Evolutionary conservation across 2,797 vertebrate species (phyloP), one percentile per base, ranked within the genome.

Genomic region (Atherinosoma microstoma): DNA sequence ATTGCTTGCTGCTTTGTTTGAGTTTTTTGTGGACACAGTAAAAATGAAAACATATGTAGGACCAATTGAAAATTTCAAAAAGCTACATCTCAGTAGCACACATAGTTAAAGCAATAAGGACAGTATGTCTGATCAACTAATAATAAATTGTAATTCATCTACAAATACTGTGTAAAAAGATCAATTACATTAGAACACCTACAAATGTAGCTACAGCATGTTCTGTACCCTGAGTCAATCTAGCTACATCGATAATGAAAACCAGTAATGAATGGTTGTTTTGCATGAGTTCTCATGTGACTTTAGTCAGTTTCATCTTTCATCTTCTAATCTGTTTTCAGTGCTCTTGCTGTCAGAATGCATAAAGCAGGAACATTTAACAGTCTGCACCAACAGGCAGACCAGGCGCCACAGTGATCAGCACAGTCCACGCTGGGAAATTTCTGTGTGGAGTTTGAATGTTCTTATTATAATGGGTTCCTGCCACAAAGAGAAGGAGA

Each of bases 331-430:
- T 30, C 27, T 30, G 54, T 30, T 56, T 30, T 30, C 15, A 30
- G 54, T 16, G 54, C 16, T 30, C 54, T 56, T 56, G 12, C 27
- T 56, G 54, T 56, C 54, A 56, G 27, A 32, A 30, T 30, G 15
- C 24, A 57, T 57, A 27, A 29, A 71, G 64, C 47, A 22, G 22
- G 20, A 73, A 75, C 58, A 76, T 73, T 67, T 69, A 51, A 54
- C 58, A 63, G 45, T 45, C 51, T 27, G 24, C 29, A 6, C 42
- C 18, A 51, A 60, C 16, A 45, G 18, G 27, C 22, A 54, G 49
- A 58, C n/a, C 27, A 70, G 64, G 36, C 24, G 1, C 67, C 32
- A 38, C 58, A 45, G 51, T 20, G 38, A 53, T 60, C 42, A 27
- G 51, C 40, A 15, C 36, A 20, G 57, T 60, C 64, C 13, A 53